Conservation (phyloP, 2,888 invertebrate genomes). For the Clistopyga incitator region DNA sequence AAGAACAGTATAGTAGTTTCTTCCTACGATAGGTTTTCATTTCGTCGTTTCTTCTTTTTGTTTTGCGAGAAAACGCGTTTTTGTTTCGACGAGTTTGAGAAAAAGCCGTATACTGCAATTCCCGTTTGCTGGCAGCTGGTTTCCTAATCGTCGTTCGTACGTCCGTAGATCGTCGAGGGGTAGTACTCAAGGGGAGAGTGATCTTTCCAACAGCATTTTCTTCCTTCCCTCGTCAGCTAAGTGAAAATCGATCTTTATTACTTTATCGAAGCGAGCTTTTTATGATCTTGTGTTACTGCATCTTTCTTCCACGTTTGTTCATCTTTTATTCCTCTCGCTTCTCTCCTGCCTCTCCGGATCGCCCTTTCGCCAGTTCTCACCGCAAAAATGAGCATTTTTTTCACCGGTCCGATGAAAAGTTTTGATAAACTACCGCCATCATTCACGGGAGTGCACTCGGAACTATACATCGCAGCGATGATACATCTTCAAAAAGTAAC, state of each 20-base stretch:
- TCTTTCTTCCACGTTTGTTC: slow-evolving; percentile 17
- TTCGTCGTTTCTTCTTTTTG: slow-evolving; percentile 46
- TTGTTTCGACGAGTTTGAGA: slow-evolving; percentile 41
- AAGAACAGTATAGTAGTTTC: slow-evolving; percentile 15
- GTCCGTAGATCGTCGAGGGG: slow-evolving; percentile 53
- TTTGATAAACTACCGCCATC: slow-evolving; percentile 44
- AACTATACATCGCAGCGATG: not conserved
- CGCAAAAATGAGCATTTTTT: slow-evolving; percentile 16
- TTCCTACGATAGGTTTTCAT: slow-evolving; percentile 35
- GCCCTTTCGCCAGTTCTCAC: not conserved
- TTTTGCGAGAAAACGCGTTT: slow-evolving; percentile 34
- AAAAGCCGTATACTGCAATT: slow-evolving; percentile 52
- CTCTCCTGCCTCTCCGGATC: not conserved
- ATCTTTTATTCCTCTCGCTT: slow-evolving; percentile 15
- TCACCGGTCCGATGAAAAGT: slow-evolving; percentile 30
- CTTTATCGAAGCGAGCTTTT: slow-evolving; percentile 63
- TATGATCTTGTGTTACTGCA: slow-evolving; percentile 36
- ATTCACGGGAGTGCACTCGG: slow-evolving; percentile 1
- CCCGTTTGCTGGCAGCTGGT: slow-evolving; percentile 53
- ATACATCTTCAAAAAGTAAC: slow-evolving; percentile 7
- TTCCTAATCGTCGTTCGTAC: slow-evolving; percentile 63
- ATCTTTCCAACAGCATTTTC: slow-evolving; percentile 55
- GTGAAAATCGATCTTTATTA: slow-evolving; percentile 69
- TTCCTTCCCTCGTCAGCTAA: slow-evolving; percentile 58
- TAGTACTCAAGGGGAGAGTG: slow-evolving; percentile 38